These are phyloP conservation scores for Bovichtus diacanthus DNA, from an alignment of 2,797 vertebrate species.

Conservation along the genomic window DNA sequence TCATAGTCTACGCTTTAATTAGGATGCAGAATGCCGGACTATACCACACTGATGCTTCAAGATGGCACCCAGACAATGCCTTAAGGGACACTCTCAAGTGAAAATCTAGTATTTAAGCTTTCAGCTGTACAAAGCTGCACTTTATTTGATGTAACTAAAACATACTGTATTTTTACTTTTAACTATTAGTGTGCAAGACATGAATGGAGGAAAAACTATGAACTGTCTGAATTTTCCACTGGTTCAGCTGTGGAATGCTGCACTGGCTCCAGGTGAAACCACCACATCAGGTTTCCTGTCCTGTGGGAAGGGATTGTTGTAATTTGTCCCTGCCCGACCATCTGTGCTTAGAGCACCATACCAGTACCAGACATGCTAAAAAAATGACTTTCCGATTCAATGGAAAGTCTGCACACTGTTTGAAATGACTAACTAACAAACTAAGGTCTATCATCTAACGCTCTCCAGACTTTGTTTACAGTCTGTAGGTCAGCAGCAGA, in stretches of 20 bases:
- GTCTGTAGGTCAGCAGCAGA: constrained; percentile 12
- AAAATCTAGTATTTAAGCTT: constrained; percentile 61
- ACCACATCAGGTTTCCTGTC: constrained; percentile 9
- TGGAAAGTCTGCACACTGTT: constrained; percentile 8
- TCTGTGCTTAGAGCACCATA: neutral
- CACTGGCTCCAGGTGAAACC: too few relatives aligned
- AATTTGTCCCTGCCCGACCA: neutral
- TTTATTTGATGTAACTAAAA: constrained; percentile 39
- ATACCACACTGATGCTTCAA: constrained; percentile 20
- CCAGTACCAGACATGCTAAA: neutral
- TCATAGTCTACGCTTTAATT: constrained; percentile 6
- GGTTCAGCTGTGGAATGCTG: constrained; percentile 6
- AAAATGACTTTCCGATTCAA: neutral
- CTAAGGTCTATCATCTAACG: neutral
- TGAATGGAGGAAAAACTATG: neutral
- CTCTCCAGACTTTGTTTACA: constrained; percentile 28
- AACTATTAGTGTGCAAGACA: constrained; percentile 49
- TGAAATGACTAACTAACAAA: neutral
- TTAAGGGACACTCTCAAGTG: constrained; percentile 55
- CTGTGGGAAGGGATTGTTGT: neutral
- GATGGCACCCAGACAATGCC: constrained; percentile 57
- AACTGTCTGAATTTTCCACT: neutral
- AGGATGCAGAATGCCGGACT: constrained; percentile 23
- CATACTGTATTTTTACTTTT: constrained; percentile 26
- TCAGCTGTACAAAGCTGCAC: constrained; percentile 52